Conservation (phyloP, 2,888 invertebrate species). For the Machimus rusticus region DNA sequence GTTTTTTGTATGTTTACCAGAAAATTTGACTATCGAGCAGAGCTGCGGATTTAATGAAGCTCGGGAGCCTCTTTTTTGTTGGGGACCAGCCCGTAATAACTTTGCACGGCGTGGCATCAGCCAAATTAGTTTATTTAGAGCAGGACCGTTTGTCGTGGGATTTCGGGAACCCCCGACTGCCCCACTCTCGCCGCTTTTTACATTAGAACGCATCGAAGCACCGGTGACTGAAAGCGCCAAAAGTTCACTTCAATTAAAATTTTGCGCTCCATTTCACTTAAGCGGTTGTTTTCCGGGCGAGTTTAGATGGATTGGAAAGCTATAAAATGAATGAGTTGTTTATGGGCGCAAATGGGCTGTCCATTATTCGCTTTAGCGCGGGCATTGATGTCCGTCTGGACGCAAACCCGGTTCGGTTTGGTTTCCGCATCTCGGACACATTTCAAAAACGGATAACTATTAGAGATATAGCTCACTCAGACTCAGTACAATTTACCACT, state of each 20-base stretch:
- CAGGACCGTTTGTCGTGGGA: not conserved
- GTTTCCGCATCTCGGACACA: not conserved
- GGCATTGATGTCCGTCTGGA: not conserved
- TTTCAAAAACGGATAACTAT: not conserved
- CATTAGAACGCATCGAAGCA: not conserved
- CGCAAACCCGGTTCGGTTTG: not conserved
- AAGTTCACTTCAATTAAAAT: constrained; percentile 38
- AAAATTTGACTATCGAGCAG: constrained; percentile 13
- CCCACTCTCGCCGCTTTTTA: not conserved
- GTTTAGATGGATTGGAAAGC: not conserved
- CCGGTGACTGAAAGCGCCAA: not conserved
- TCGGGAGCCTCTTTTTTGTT: not conserved
- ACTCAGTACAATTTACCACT: not conserved
- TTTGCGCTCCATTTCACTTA: constrained; percentile 27
- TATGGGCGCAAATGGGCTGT: not conserved
- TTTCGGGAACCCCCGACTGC: not conserved
- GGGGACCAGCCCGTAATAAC: not conserved
- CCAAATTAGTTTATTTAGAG: constrained; percentile 26
- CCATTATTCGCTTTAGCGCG: not conserved
- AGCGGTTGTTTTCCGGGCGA: not conserved
- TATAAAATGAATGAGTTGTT: not conserved
- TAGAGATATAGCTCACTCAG: not conserved
- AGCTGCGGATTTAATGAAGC: constrained; percentile 15
- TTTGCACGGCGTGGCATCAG: not conserved
- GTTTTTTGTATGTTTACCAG: constrained; percentile 27